A percentile compares a stretch with the other conserved stretches of the same genome.
These are phyloP conservation scores for Ammospiza nelsoni DNA, from an alignment of 2,113 vertebrate species.

Conservation along the genomic window DNA sequence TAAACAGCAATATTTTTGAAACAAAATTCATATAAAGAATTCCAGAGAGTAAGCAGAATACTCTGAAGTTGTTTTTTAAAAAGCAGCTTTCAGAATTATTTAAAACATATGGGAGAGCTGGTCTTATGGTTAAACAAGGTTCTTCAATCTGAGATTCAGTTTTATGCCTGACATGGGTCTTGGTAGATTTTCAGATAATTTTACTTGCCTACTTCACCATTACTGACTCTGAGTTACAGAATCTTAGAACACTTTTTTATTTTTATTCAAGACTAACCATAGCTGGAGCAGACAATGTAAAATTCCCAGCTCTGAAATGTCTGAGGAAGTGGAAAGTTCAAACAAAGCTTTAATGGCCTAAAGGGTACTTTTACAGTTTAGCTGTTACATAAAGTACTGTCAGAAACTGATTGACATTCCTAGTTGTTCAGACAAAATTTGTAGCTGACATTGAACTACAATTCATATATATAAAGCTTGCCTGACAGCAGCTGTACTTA, in stretches of 20 bases:
- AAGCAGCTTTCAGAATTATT: slow-evolving; percentile 18
- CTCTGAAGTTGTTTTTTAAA: background rate
- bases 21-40: background rate
- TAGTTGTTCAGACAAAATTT: background rate
- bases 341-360: background rate
- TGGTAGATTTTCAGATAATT: background rate
- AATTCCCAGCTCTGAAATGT: background rate
- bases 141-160: slow-evolving; percentile 11
- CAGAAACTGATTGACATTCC: background rate
- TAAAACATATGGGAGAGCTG: slow-evolving; percentile 31
- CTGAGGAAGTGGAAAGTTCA: background rate
- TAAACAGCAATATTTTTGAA: slow-evolving; percentile 41
- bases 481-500: background rate
- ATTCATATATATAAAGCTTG: background rate
- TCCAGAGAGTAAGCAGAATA: slow-evolving; percentile 8
- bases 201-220: background rate
- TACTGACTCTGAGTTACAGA: background rate
- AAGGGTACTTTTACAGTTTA: background rate
- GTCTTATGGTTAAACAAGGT: background rate
- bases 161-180: background rate
- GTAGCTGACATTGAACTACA: background rate
- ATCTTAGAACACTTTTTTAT: background rate
- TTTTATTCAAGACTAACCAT: background rate
- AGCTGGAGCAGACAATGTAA: background rate
- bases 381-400: background rate